Conservation (phyloP, 2,113 vertebrate species). For the Maccullochella peelii region DNA sequence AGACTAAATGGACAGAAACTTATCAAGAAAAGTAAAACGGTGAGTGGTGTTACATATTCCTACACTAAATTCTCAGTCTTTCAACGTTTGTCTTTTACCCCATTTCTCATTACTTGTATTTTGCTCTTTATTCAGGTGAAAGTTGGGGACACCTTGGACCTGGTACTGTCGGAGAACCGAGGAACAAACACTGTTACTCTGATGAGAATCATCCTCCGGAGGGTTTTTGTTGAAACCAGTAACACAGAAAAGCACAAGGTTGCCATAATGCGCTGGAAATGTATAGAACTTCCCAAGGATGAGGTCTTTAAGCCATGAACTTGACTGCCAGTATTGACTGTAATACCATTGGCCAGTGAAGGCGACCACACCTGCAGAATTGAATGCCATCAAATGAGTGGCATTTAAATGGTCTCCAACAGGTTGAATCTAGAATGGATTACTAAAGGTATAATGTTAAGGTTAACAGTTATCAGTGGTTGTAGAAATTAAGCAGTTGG, state of each 20-base stretch:
- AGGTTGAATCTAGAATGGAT: not conserved
- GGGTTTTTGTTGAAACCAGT: conserved; percentile 83
- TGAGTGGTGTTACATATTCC: conserved; percentile 75
- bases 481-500: not conserved
- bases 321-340: not conserved
- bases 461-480: not conserved
- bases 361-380: not conserved
- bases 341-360: not conserved
- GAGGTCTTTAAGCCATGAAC: conserved; percentile 82
- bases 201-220: conserved; percentile 90
- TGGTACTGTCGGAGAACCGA: conserved; percentile 87
- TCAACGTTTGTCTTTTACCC: not conserved
- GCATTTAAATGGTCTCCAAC: not conserved
- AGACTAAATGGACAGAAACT: conserved; percentile 94
- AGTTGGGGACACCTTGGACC: conserved; percentile 92
- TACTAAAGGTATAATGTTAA: not conserved
- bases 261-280: conserved; percentile 92
- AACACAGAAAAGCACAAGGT: conserved; percentile 88
- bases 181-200: conserved; percentile 87
- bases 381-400: not conserved
- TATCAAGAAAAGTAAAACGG: conserved; percentile 96
- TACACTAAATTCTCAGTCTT: not conserved
- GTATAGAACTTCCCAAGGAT: conserved; percentile 86
- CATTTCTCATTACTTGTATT: not conserved
- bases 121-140: conserved; percentile 87